phyloP scores from a whole-genome alignment of 2,113 vertebrate species.

The Callospermophilus lateralis region DNA sequence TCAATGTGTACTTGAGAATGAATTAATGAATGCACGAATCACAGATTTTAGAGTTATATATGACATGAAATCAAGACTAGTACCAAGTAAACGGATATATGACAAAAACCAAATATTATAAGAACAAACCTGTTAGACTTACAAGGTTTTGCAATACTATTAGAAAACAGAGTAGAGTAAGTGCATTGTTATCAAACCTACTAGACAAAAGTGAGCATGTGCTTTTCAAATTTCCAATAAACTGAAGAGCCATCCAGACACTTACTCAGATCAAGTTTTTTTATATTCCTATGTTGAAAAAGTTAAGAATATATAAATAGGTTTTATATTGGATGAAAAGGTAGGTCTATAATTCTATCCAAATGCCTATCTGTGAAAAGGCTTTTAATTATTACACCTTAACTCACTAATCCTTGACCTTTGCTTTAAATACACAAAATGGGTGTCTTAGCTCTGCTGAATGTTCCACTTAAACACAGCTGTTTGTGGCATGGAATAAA shows the following conservation, averaged over 20 bases:
- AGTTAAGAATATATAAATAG: constrained; percentile 22
- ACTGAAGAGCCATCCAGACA: background rate
- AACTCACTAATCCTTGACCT: background rate
- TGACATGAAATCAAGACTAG: background rate
- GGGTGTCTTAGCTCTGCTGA: background rate
- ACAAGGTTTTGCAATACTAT: background rate
- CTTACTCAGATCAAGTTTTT: background rate
- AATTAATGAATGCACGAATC: background rate
- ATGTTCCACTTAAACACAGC: accelerated
- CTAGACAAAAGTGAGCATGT: background rate
- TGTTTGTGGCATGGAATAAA: accelerated
- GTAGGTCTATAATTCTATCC: constrained; percentile 44
- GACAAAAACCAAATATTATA: background rate
- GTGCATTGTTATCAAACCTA: background rate
- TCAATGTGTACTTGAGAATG: background rate
- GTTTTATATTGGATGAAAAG: constrained; percentile 36
- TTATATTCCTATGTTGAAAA: background rate
- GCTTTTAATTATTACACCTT: background rate
- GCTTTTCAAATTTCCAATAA: background rate
- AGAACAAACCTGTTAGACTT: constrained; percentile 33
- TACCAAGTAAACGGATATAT: background rate
- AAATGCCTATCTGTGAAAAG: constrained; percentile 1
- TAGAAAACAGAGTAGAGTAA: background rate
- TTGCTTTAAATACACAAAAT: background rate
- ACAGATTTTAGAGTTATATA: background rate